Conservation (phyloP, 2,888 invertebrate species). For the Beris morrisii region DNA sequence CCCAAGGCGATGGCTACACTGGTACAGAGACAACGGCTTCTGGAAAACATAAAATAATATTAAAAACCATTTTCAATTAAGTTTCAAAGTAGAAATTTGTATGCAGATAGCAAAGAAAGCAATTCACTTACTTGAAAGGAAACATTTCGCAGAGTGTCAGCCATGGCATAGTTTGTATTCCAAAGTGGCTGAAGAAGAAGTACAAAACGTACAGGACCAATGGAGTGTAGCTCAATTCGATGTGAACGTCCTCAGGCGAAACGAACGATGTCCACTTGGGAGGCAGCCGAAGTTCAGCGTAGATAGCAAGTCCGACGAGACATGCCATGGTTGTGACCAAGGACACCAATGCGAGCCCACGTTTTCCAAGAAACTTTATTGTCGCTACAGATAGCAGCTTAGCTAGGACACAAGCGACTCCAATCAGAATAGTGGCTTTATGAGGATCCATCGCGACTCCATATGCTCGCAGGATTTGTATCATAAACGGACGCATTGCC, state of each 20-base stretch:
- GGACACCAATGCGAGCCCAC: conserved; percentile 57
- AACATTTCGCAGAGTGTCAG: conserved; percentile 62
- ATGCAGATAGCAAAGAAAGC: neutral
- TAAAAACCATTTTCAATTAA: no score
- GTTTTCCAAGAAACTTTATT: conserved; percentile 58
- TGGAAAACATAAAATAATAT: neutral
- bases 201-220: conserved; percentile 43
- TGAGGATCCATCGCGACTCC: conserved; percentile 49
- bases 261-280: conserved; percentile 57
- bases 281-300: conserved; percentile 53
- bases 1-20: conserved; percentile 58
- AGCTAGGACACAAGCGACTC: conserved; percentile 56
- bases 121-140: conserved; percentile 58
- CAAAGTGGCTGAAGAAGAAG: conserved; percentile 40
- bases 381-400: conserved; percentile 54
- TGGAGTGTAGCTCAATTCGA: conserved; percentile 43
- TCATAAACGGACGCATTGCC: conserved; percentile 60
- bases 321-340: conserved; percentile 56
- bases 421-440: conserved; percentile 60
- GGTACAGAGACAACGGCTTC: conserved; percentile 16
- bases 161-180: conserved; percentile 59
- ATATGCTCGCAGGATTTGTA: conserved; percentile 58
- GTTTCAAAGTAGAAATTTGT: no score
- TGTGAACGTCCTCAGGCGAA: conserved; percentile 36
- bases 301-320: conserved; percentile 55